These are phyloP conservation scores for Porphyrio hochstetteri DNA, from an alignment of 2,113 vertebrate species.

Conservation along the genomic window DNA sequence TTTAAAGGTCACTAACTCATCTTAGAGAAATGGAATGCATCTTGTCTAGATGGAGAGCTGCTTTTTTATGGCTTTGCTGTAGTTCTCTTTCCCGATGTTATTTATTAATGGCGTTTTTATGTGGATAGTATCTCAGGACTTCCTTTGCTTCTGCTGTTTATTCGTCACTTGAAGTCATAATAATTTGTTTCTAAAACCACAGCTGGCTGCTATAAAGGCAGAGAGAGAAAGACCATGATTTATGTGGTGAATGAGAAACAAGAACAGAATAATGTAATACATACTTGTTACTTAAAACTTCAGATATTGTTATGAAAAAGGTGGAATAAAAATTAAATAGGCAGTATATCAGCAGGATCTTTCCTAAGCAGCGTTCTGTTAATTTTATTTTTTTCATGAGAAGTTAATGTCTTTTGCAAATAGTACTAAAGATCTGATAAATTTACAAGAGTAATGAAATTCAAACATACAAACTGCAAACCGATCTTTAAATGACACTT, in stretches of 20 bases:
- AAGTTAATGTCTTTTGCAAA: conserved; percentile 13
- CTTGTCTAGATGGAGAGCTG: neutral
- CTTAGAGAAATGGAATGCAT: neutral
- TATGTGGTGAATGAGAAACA: conserved; percentile 20
- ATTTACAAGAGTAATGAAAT: conserved; percentile 30
- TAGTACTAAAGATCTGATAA: neutral
- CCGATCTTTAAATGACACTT: neutral
- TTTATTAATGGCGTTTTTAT: conserved; percentile 35
- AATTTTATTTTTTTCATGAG: neutral
- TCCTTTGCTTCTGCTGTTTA: conserved; percentile 44
- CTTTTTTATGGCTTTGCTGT: neutral
- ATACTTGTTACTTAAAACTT: conserved; percentile 37
- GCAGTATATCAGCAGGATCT: conserved; percentile 37
- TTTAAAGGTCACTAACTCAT: neutral
- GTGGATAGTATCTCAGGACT: conserved; percentile 3
- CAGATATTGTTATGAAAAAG: conserved; percentile 24
- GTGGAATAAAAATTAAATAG: conserved; percentile 47
- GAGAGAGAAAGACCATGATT: conserved; percentile 33
- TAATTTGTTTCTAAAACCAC: conserved; percentile 52
- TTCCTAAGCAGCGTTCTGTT: conserved; percentile 1
- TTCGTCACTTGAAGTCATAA: conserved; percentile 35
- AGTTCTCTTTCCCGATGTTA: neutral
- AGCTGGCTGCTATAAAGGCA: conserved; percentile 46
- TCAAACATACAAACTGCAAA: conserved; percentile 18
- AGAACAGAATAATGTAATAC: conserved; percentile 22